Conservation (phyloP, 2,113 vertebrate genomes). For the Pelvicachromis taeniatus region DNA sequence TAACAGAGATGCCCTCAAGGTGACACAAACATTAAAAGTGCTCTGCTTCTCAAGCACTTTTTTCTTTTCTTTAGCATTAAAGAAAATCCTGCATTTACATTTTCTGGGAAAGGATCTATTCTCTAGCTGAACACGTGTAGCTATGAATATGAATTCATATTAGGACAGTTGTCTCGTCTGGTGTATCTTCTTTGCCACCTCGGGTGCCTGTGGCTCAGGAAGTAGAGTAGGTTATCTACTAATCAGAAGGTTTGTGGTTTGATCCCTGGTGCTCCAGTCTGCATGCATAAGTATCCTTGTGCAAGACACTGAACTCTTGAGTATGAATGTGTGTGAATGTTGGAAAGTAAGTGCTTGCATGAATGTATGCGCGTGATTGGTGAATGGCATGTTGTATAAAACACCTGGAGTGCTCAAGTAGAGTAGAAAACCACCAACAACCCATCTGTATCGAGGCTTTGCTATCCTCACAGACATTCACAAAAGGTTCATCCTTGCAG, state of each 20-base stretch:
- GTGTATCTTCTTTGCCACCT: background rate
- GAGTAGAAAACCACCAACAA: background rate
- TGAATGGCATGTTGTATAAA: background rate
- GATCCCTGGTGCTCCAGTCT: background rate
- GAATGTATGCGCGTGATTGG: background rate
- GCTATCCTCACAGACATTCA: background rate
- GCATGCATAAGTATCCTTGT: background rate
- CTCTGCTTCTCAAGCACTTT: background rate
- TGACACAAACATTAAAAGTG: background rate
- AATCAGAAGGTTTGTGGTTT: background rate
- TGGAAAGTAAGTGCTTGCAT: fast-evolving
- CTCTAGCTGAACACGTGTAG: background rate
- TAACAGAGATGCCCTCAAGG: background rate
- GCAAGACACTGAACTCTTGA: background rate
- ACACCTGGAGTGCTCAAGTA: background rate
- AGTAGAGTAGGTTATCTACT: background rate
- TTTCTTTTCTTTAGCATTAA: background rate
- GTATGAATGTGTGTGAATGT: background rate
- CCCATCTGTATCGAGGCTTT: background rate
- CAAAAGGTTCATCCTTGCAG: background rate
- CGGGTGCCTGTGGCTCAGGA: background rate
- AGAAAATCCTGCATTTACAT: background rate
- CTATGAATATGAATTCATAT: background rate
- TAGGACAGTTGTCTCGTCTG: background rate
- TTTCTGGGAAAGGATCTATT: background rate